Evolutionary conservation across 2,113 vertebrate species (phyloP), one percentile per base, ranked within the genome.

Genomic region (Oncorhynchus gorbuscha): DNA sequence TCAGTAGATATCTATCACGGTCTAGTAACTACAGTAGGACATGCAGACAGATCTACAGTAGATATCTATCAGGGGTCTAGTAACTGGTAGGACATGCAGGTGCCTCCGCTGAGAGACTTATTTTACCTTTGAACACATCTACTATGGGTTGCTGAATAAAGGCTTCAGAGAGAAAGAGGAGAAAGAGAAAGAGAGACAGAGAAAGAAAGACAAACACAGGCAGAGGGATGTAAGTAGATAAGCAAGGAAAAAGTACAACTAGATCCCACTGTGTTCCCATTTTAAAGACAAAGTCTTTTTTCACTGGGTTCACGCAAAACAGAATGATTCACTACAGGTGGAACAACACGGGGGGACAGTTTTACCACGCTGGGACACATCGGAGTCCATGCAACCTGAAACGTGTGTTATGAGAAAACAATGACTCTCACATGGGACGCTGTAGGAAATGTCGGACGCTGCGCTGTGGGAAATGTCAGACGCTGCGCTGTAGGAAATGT

Each of bases 91-190:
- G 62, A 77, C 93, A 93, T 94, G 93, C 92, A 88, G 83, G 71
- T 24, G 62, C 79, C 85, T 89, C 84, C 76, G 78, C 16, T 79
- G 83, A 75, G 74, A 80, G 69, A 78, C 83, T 72, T 45, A 88
- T 89, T 86, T 98, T 97, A 99, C 96, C 97, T 98, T 97, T 96
- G 93, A 94, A 95, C 91, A 92, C 85, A 89, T 92, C 93, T 96
- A 96, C 89, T 91, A 94, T 92, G 92, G 94, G 94, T 91, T 5
- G 94, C 72, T 87, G 93, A 94, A 94, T 91, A 93, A 80, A 92
- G 89, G 93, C 96, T 97, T 97, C 88, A 89, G 91, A 91, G 78
- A 89, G 87, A 86, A n/a, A 90, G 93, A 93, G 93, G 4, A 94
- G 74, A 85, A 69, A 92, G 89, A 95, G 73, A 93, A 66, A 16